phyloP scores from a whole-genome alignment of 30 jellyfish, hydroid and myxozoan species.

The Cassiopea xamachana region DNA sequence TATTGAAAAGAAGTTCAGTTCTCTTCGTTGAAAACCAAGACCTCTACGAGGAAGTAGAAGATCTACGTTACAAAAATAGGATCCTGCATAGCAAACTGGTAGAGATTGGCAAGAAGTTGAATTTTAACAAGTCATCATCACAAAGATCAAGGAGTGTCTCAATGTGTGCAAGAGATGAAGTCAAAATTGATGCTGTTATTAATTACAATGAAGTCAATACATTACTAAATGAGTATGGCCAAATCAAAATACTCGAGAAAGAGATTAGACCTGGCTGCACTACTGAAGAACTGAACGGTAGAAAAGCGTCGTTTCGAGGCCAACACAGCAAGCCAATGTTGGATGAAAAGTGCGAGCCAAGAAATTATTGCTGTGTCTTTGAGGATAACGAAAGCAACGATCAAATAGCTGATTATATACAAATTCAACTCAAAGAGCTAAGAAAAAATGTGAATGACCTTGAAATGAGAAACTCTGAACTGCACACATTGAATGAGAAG shows the following conservation, averaged over 20 bases:
- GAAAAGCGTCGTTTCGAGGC: too few relatives aligned
- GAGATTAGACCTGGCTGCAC: neutral
- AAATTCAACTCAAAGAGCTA: neutral
- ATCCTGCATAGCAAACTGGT: neutral
- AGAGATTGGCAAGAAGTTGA: too few relatives aligned
- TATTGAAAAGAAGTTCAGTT: neutral
- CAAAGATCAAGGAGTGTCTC: neutral
- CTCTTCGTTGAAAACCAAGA: neutral
- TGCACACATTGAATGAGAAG: neutral
- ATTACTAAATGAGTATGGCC: neutral
- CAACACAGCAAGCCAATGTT: neutral
- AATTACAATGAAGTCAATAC: conserved; percentile 5
- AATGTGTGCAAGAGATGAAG: neutral
- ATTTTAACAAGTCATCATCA: neutral
- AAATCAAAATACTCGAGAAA: neutral
- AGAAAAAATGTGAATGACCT: neutral
- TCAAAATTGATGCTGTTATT: neutral
- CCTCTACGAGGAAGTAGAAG: neutral
- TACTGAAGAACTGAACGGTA: too few relatives aligned
- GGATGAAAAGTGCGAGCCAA: neutral
- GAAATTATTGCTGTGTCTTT: neutral
- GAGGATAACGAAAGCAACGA: neutral
- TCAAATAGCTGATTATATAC: neutral
- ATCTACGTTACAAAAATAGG: neutral
- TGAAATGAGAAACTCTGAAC: neutral